Base-by-base conservation (phyloP, 2,113 vertebrate genomes). In the Desmodus rotundus region DNA sequence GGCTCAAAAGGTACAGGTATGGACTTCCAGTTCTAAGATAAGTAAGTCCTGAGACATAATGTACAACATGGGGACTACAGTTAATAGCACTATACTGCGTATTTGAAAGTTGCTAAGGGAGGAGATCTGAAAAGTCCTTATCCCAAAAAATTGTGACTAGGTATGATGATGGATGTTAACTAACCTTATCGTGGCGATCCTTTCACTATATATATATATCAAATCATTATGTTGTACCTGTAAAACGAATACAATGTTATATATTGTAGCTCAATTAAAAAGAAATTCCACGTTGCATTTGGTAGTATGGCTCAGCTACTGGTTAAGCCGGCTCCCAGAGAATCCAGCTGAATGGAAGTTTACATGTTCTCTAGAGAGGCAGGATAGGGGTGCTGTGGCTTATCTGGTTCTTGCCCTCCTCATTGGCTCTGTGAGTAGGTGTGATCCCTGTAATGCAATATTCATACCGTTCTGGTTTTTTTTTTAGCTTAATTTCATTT, bases 401-500 rank as follows among this genome's bases (percentile, higher is more conserved):
- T 52, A 52, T 58, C 65, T 80, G 63, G 70, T 88, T 90, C 45
- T 82, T 26, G n/a, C 4, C 20, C 4, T 63, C 24, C 16, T 80
- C 33, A 14, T 65, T 28, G 16, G 76, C 5, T 19, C 54, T 47
- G 19, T 3, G 61, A 87, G 43, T 45, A 68, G 89, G 45, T 96
- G 5, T 68, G 92, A 80, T 72, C 89, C 81, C 68, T 85, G 61
- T 87, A 93, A 87, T 95, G 70, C 54, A 89, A 73, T 93, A 95
- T 91, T 94, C 87, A 82, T 72, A 65, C 58, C 22, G 0, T 78
- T 92, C 50, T 78, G 22, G n/a, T 93, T 77, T 95, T 97, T 77
- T 63, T 76, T 84, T 65, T 52, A 85, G 77, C 96, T 96, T 96
- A 83, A 96, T 96, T 96, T 98, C 96, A 82, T 89, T 96, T 96